These are phyloP conservation scores for Epinotia bilunana DNA, from an alignment of 2,888 invertebrate genomes.

Conservation along the genomic window DNA sequence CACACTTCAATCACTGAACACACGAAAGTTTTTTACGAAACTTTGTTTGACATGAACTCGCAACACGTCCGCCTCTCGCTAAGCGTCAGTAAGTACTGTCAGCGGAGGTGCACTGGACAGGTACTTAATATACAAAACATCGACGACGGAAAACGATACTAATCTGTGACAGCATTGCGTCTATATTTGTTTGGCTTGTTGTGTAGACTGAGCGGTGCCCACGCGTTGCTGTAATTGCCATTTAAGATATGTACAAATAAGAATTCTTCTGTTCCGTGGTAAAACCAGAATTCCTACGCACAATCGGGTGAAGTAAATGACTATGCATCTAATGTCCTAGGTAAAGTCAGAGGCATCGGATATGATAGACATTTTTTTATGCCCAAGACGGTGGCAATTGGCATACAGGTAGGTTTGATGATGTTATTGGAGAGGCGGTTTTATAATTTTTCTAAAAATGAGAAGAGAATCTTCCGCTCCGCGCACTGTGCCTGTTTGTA, in stretches of 20 bases:
- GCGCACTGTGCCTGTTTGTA: too few species aligned
- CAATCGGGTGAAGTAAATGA: background rate
- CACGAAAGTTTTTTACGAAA: constrained; percentile 62
- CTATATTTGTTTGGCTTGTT: constrained; percentile 49
- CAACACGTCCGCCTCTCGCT: constrained; percentile 58
- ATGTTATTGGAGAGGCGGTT: too few species aligned
- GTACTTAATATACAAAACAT: constrained; percentile 44
- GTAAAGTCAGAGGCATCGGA: background rate
- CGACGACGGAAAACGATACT: constrained; percentile 57
- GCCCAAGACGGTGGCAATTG: too few species aligned
- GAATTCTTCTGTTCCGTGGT: constrained; percentile 16
- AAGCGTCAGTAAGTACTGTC: constrained; percentile 66
- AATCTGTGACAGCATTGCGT: constrained; percentile 51
- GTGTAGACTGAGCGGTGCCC: constrained; percentile 23
- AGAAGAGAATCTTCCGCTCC: too few species aligned
- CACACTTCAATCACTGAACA: constrained; percentile 60
- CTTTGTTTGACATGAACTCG: constrained; percentile 47
- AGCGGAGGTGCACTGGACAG: constrained; percentile 49
- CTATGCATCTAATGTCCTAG: background rate
- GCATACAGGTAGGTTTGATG: too few species aligned
- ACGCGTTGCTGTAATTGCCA: constrained; percentile 26
- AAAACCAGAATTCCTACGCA: constrained; percentile 2
- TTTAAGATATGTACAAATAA: constrained; percentile 18
- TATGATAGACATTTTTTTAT: too few species aligned
- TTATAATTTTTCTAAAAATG: too few species aligned